Percentiles rank a stretch among this genome's conserved stretches.
These are phyloP conservation scores for Coelinius sp. DNA, from an alignment of 2,888 invertebrate genomes.

Conservation along the genomic window DNA sequence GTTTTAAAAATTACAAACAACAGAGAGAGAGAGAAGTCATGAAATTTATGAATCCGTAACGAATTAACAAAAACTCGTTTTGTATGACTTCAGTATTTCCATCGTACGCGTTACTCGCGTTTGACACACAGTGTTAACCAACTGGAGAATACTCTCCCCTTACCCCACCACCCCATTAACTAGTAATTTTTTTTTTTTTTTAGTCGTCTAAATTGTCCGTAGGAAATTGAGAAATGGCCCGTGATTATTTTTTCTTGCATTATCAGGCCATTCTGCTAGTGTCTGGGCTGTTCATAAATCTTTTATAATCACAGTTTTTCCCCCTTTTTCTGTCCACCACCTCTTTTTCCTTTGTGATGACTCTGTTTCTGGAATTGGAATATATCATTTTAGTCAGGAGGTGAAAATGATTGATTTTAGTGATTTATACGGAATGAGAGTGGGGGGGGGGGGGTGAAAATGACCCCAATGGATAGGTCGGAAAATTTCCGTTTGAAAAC, in stretches of 20 bases:
- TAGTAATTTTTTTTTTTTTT: background rate
- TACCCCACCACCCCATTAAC: background rate
- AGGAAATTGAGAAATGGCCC: conserved; percentile 33
- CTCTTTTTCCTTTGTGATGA: conserved; percentile 15
- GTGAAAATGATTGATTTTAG: too few species aligned
- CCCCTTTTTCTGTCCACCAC: background rate
- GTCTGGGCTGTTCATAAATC: conserved; percentile 26
- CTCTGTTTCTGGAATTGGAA: background rate
- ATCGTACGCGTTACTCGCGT: background rate
- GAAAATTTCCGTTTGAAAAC: background rate
- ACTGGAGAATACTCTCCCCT: background rate
- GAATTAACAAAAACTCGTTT: conserved; percentile 18
- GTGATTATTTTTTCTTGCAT: conserved; percentile 6
- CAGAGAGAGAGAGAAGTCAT: background rate
- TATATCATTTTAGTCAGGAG: background rate
- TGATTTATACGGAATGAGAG: background rate
- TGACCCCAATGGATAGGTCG: background rate
- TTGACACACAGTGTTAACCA: background rate
- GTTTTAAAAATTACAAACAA: background rate
- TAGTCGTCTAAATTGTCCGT: conserved; percentile 31
- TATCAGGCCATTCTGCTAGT: conserved; percentile 28
- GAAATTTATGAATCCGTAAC: conserved; percentile 4
- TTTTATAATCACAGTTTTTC: background rate
- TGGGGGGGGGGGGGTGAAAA: background rate
- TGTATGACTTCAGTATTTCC: conserved; percentile 10